Percentiles rank a stretch among this genome's conserved stretches.
These are phyloP conservation scores for Pygoscelis adeliae DNA, from an alignment of 2,113 vertebrate genomes.

Conservation along the genomic window DNA sequence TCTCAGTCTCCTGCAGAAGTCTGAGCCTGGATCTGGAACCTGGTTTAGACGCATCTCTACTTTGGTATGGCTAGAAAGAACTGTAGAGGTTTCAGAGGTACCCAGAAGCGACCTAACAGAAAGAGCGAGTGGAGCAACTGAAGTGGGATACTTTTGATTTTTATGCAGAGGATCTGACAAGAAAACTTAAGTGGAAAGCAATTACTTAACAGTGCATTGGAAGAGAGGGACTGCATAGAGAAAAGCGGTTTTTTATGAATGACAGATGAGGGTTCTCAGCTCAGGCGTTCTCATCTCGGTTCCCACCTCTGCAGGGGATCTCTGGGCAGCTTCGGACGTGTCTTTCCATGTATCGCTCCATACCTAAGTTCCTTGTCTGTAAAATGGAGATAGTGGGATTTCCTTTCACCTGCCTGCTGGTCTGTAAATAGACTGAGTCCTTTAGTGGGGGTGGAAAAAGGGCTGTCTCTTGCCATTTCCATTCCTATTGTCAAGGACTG, in stretches of 20 bases:
- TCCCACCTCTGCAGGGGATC: neutral
- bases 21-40: neutral
- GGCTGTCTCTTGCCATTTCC: neutral
- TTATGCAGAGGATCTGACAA: neutral
- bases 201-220: neutral
- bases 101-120: neutral
- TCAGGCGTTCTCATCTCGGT: neutral
- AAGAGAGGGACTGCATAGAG: neutral
- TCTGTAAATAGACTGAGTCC: neutral
- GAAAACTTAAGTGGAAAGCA: neutral
- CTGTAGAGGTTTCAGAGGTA: neutral
- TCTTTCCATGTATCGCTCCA: accelerated
- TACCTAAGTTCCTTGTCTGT: neutral
- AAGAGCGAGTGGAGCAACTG: neutral
- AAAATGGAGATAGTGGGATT: neutral
- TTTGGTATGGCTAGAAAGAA: neutral
- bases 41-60: neutral
- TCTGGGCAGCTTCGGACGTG: neutral
- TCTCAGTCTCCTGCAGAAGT: neutral
- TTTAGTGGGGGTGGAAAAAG: neutral
- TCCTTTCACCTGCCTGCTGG: neutral
- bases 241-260: neutral
- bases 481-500: neutral
- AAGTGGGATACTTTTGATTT: neutral
- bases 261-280: neutral